Evolutionary conservation across 2,797 vertebrate species (phyloP).

Genomic region (Cyprinodon diabolis): DNA sequence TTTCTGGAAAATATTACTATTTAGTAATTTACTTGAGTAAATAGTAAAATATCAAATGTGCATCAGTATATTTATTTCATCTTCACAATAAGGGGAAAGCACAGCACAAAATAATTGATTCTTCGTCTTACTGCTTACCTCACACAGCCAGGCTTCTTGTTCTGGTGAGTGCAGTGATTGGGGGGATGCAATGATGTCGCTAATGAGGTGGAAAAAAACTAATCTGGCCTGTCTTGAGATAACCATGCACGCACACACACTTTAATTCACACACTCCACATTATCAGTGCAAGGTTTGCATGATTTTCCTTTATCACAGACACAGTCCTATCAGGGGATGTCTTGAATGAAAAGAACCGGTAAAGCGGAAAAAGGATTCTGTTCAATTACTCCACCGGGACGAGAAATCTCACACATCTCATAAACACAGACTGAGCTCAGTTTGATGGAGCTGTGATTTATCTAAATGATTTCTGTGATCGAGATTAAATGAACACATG

Average conservation of each 20-base stretch:
- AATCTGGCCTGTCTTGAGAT: constrained; percentile 71
- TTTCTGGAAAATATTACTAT: no score
- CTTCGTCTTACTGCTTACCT: constrained; percentile 14
- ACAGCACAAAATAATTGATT: constrained; percentile 22
- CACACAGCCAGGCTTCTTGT: constrained; percentile 25
- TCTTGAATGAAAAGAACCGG: constrained; percentile 46
- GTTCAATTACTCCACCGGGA: constrained; percentile 62
- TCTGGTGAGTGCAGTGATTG: constrained; percentile 32
- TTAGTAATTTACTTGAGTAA: no score
- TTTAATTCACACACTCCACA: constrained; percentile 30
- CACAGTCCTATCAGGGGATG: constrained; percentile 14
- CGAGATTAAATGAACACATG: not conserved
- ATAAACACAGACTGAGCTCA: constrained; percentile 7
- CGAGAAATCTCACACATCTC: constrained; percentile 16
- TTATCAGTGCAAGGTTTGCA: constrained; percentile 26
- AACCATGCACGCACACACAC: constrained; percentile 40
- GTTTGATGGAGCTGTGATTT: not conserved
- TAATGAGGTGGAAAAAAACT: constrained; percentile 80
- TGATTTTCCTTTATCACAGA: constrained; percentile 45
- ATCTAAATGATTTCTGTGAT: not conserved
- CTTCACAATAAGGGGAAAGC: not conserved
- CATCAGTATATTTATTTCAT: no score
- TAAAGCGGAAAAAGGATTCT: constrained; percentile 59
- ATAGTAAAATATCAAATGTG: no score
- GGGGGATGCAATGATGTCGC: constrained; percentile 61